Base-by-base conservation (phyloP, 2,888 invertebrate genomes). In the Scaptomyza caliginosa region DNA sequence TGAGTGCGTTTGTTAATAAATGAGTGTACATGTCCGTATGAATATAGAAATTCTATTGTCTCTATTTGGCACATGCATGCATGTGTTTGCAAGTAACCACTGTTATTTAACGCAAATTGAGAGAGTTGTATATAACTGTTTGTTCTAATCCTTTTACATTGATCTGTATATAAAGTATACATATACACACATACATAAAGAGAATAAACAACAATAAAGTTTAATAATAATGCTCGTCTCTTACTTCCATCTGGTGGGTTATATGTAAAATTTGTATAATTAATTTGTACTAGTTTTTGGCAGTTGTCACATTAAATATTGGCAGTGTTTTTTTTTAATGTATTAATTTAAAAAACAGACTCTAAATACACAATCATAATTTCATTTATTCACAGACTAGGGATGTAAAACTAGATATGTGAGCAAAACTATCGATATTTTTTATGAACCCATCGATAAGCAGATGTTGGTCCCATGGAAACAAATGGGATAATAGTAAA, bases 331-430 rank as follows among this genome's bases (percentile, higher is more conserved):
- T 48, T 71, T 57, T 21, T 16, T 34, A 59, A 40, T 45, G n/a
- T 30, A 36, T 38, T 50, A 34, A 64, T 45, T 43, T 57, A 55
- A 67, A 70, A 71, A 52, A 49, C 34, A 70, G 66, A 59, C 51
- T 50, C 43, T 70, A 58, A 65, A 64, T 57, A 58, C 50, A 69
- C 59, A 69, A 50, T 48, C 50, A 70, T 40, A 58, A 48, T 55
- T 40, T 28, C 39, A 51, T 59, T 58, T 70, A 71, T 70, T 71
- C 59, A 55, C 59, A 46, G 43, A 48, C 54, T 72, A 71, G 73
- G 30, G 57, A 39, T 72, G 73, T 21, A 7, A 72, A 66, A 45
- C 24, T 19, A 66, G 42, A 49, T 54, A 59, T 39, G 32, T 7
- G 6, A n/a, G 13, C 11, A 48, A 28, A 43, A n/a, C 30, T 56